Percentiles rank a stretch among this genome's conserved stretches.
These are phyloP conservation scores for Acleris emargana DNA, from an alignment of 2,888 invertebrate genomes.

Conservation along the genomic window DNA sequence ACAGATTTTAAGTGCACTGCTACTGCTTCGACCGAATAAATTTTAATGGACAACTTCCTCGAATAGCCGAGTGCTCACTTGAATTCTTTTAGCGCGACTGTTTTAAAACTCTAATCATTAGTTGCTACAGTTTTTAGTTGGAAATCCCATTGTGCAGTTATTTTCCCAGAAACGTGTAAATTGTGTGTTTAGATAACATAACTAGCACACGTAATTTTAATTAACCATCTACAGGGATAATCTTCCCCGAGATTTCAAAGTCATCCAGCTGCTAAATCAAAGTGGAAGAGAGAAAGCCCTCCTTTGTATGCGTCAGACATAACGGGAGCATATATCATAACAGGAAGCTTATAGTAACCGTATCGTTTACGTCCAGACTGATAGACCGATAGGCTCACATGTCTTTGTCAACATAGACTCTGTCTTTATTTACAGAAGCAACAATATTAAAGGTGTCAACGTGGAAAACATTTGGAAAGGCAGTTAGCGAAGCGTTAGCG, in stretches of 20 bases:
- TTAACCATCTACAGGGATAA: too few species aligned
- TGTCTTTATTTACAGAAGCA: not conserved
- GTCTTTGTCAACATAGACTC: too few species aligned
- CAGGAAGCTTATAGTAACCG: not conserved
- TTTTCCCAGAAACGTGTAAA: not conserved
- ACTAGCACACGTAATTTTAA: too few species aligned
- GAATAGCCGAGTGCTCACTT: slow-evolving; percentile 42
- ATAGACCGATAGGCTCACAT: too few species aligned
- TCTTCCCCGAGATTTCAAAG: too few species aligned
- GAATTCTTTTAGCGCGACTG: slow-evolving; percentile 39
- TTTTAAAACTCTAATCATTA: slow-evolving; percentile 33
- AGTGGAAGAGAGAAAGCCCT: too few species aligned
- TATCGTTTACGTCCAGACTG: not conserved
- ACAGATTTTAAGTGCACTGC: slow-evolving; percentile 46
- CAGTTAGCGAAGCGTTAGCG: slow-evolving; percentile 39
- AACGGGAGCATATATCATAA: not conserved
- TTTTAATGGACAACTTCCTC: slow-evolving; percentile 52
- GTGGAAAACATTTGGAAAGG: slow-evolving; percentile 50
- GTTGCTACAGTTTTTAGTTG: slow-evolving; percentile 10
- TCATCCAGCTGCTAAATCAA: too few species aligned
- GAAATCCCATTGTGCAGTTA: not conserved
- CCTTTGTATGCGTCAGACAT: not conserved
- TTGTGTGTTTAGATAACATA: not conserved
- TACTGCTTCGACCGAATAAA: slow-evolving; percentile 47
- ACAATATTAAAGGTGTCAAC: not conserved